Evolutionary conservation across 2,888 invertebrate species (phyloP).

Genomic region (Drosophila pseudotakahashii): DNA sequence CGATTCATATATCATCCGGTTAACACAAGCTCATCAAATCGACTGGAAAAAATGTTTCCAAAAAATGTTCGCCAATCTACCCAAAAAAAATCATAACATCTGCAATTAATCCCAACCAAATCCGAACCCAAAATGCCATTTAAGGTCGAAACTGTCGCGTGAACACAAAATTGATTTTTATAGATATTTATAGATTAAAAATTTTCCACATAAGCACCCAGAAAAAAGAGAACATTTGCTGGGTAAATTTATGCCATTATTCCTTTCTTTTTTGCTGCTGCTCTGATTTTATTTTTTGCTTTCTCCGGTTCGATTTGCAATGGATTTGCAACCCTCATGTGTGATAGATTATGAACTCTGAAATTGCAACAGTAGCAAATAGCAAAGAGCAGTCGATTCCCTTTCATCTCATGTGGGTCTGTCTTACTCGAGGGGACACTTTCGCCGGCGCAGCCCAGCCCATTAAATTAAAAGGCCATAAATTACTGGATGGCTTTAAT

Average conservation of each 20-base stretch:
- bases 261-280: slow-evolving; percentile 18
- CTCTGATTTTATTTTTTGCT: slow-evolving; percentile 27
- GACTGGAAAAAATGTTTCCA: slow-evolving; percentile 68
- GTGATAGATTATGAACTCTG: slow-evolving; percentile 65
- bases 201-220: slow-evolving; percentile 72
- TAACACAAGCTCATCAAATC: slow-evolving; percentile 61
- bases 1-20: slow-evolving; percentile 17
- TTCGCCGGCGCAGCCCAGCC: slow-evolving; percentile 72
- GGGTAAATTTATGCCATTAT: slow-evolving; percentile 65
- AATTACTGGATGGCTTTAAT: slow-evolving; percentile 81
- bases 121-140: slow-evolving; percentile 51
- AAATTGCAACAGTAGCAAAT: slow-evolving; percentile 65
- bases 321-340: slow-evolving; percentile 68
- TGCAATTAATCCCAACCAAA: slow-evolving; percentile 77
- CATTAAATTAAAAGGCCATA: slow-evolving; percentile 84
- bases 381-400: slow-evolving; percentile 37
- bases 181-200: slow-evolving; percentile 79
- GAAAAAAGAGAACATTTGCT: slow-evolving; percentile 61
- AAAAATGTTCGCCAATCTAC: slow-evolving; percentile 33
- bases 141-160: slow-evolving; percentile 63
- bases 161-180: slow-evolving; percentile 80
- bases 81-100: slow-evolving; percentile 78
- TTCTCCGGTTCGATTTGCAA: slow-evolving; percentile 18
- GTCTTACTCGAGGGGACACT: slow-evolving; percentile 66
- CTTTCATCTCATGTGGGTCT: slow-evolving; percentile 57